Evolutionary conservation across 2,888 invertebrate genomes (phyloP).

Genomic region (Parascotia fuliginaria): DNA sequence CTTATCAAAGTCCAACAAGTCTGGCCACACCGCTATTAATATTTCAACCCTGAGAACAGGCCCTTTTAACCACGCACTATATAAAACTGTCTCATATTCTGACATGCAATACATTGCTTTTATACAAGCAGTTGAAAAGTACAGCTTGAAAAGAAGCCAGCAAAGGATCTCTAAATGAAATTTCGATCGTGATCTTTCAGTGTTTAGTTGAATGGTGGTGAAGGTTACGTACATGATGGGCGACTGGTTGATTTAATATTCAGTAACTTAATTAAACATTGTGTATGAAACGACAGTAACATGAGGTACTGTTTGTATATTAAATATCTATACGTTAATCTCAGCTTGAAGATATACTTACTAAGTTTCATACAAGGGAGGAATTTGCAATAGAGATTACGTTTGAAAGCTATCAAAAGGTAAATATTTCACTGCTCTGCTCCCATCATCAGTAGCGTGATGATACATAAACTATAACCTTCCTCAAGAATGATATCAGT

Average conservation of each 20-base stretch:
- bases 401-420: too few species aligned
- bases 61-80: conserved; percentile 20
- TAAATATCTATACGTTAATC: too few species aligned
- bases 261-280: conserved; percentile 38
- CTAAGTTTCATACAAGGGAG: too few species aligned
- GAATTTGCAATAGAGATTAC: too few species aligned
- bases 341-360: too few species aligned
- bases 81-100: not conserved
- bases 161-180: conserved; percentile 5
- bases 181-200: not conserved
- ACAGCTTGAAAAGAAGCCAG: not conserved
- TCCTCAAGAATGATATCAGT: too few species aligned
- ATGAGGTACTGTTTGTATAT: not conserved
- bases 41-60: conserved; percentile 47
- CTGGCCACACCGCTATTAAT: conserved; percentile 47
- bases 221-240: conserved; percentile 11
- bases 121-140: not conserved
- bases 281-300: conserved; percentile 1
- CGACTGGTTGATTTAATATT: conserved; percentile 38
- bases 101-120: conserved; percentile 10
- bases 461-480: too few species aligned
- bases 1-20: conserved; percentile 49
- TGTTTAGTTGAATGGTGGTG: conserved; percentile 7
- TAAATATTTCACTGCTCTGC: too few species aligned
- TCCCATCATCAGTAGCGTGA: too few species aligned